Conservation (phyloP, 2,113 vertebrate genomes). For the Tenrec ecaudatus region DNA sequence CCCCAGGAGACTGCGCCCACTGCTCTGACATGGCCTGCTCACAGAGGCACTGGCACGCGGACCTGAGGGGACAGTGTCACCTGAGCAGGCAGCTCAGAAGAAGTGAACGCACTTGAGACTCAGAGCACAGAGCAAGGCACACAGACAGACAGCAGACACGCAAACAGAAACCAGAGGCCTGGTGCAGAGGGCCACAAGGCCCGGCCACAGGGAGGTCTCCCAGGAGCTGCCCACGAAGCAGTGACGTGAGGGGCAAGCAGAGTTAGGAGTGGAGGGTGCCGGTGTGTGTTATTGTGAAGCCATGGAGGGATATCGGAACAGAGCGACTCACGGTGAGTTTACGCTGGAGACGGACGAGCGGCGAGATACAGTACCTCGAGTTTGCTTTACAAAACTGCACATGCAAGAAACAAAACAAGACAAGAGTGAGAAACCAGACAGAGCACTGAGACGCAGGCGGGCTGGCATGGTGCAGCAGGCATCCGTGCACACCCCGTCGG, state of each 20-base stretch:
- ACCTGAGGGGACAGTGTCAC: background rate
- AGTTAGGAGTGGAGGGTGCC: conserved; percentile 60
- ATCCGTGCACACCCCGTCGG: background rate
- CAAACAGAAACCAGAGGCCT: conserved; percentile 27
- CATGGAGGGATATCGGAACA: conserved; percentile 87
- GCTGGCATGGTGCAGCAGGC: background rate
- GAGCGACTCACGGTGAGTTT: conserved; percentile 97
- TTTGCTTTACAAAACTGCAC: conserved; percentile 99
- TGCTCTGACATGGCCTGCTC: background rate
- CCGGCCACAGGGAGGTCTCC: conserved; percentile 42
- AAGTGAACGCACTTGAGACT: background rate
- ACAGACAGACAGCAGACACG: conserved; percentile 9
- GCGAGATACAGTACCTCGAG: conserved; percentile 95
- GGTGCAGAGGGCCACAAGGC: background rate
- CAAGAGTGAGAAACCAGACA: conserved; percentile 90
- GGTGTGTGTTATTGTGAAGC: conserved; percentile 75
- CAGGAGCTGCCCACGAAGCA: conserved; percentile 80
- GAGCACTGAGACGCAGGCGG: conserved; percentile 78
- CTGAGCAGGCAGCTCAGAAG: background rate
- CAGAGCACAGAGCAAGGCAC: background rate
- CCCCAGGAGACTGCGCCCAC: no score
- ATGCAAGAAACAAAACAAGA: conserved; percentile 92
- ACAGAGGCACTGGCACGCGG: background rate
- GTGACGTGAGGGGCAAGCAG: conserved; percentile 75
- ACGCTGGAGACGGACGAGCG: conserved; percentile 98